A percentile compares a stretch with the other conserved stretches of the same genome.
phyloP scores from a whole-genome alignment of 1,140 invertebrate genomes.

The Drosophila arizonae region DNA sequence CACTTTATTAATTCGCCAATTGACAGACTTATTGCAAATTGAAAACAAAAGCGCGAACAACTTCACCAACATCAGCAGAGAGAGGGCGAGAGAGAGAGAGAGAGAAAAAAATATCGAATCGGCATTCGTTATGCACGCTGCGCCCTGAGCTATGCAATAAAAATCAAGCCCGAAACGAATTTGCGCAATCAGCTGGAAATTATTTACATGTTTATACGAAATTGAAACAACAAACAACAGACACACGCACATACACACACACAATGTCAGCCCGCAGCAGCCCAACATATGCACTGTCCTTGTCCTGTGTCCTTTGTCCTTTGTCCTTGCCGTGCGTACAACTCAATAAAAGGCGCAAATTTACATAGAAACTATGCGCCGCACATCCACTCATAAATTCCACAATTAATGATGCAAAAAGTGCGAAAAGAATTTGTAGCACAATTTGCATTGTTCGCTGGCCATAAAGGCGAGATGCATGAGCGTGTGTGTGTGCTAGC shows the following conservation, averaged over 20 bases:
- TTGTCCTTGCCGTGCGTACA: slow-evolving; percentile 49
- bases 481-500: slow-evolving; percentile 13
- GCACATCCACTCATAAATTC: slow-evolving; percentile 67
- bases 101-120: slow-evolving; percentile 41
- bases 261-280: slow-evolving; percentile 20
- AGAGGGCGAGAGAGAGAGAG: not conserved
- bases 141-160: slow-evolving; percentile 69
- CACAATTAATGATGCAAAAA: slow-evolving; percentile 81
- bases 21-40: slow-evolving; percentile 82
- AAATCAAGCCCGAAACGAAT: slow-evolving; percentile 79
- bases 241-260: slow-evolving; percentile 33
- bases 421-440: slow-evolving; percentile 73
- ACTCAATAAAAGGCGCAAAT: slow-evolving; percentile 73
- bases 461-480: slow-evolving; percentile 24
- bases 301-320: slow-evolving; percentile 26
- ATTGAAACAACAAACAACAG: slow-evolving; percentile 75
- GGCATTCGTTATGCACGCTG: slow-evolving; percentile 73
- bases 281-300: slow-evolving; percentile 41
- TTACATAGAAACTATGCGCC: slow-evolving; percentile 68
- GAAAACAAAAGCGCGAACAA: slow-evolving; percentile 78
- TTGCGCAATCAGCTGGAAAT: slow-evolving; percentile 78
- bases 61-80: slow-evolving; percentile 15
- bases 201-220: slow-evolving; percentile 81
- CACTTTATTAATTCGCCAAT: slow-evolving; percentile 83
- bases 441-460: slow-evolving; percentile 58